Evolutionary conservation across 2,797 vertebrate species (phyloP).

Genomic region (Argentina silus): DNA sequence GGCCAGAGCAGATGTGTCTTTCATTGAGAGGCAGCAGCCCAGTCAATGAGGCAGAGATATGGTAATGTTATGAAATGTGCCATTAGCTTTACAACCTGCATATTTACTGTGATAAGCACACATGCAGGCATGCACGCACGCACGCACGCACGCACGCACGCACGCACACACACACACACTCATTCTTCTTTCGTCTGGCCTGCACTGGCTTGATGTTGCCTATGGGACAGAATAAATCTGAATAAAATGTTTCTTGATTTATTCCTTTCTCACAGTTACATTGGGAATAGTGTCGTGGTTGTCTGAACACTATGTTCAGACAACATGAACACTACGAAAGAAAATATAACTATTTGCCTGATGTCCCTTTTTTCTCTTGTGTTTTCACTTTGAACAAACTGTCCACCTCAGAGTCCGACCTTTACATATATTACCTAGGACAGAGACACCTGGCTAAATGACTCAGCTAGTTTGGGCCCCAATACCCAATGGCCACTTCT

Average conservation of each 20-base stretch:
- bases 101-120: background rate
- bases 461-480: conserved; percentile 37
- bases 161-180: conserved; percentile 19
- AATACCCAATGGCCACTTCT: conserved; percentile 36
- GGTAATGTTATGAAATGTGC: conserved; percentile 41
- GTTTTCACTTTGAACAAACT: background rate
- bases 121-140: background rate
- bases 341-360: background rate
- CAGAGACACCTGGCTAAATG: conserved; percentile 36
- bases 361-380: background rate
- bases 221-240: no score
- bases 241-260: background rate
- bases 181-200: conserved; percentile 4
- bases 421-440: background rate
- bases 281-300: background rate
- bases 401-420: background rate
- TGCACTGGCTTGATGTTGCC: no score
- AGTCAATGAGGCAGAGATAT: background rate
- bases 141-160: background rate
- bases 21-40: no score
- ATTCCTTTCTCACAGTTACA: background rate
- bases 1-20: no score
- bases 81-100: conserved; percentile 54
- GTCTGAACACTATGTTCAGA: background rate
- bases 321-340: background rate